Evolutionary conservation across 2,113 vertebrate genomes (phyloP), one percentile per base, ranked within the genome.

Genomic region (Eubucco bourcierii): DNA sequence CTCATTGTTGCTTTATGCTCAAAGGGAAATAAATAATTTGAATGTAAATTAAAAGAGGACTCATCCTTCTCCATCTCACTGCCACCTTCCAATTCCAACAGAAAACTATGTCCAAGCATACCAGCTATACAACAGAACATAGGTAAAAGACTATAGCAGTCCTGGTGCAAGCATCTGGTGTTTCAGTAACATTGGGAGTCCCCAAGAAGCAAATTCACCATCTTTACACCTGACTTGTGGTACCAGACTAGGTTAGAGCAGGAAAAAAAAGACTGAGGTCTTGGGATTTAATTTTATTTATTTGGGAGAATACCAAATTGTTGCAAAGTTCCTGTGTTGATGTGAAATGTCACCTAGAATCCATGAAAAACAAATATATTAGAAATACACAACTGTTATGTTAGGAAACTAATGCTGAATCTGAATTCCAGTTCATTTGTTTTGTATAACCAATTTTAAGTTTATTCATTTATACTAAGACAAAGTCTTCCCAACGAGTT

Each of bases 111-210:
- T 21, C 29, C n/a, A 59, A 7, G 2, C 29, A 52, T 52, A 52
- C 23, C 50, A 55, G 9, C 20, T 18, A 8, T 9, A 29, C 4
- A 56, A 56, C 19, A 81, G 47, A 67, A n/a, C 9, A 58, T 12
- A 39, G 6, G 8, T 3, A n/a, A 81, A 82, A 31, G 6, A 15
- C 28, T 15, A 24, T 41, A 61, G 12, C 44, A 68, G 7, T 6
- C 21, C 8, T 29, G 33, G 12, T 47, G 24, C 20, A 64, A 64
- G 7, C 8, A 50, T 11, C 53, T 37, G 18, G 20, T 4, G 6
- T 19, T 33, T 19, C 61, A 28, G 21, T 31, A 76, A 14, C 0
- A 0, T 0, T 64, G 25, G 50, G 47, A 75, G 31, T 1, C 9
- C 16, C 6, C 29, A 56, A 5, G 34, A 87, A 41, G 1, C 20